These are phyloP conservation scores for Rotaria socialis DNA, from an alignment of 2,888 invertebrate genomes.

Conservation along the genomic window DNA sequence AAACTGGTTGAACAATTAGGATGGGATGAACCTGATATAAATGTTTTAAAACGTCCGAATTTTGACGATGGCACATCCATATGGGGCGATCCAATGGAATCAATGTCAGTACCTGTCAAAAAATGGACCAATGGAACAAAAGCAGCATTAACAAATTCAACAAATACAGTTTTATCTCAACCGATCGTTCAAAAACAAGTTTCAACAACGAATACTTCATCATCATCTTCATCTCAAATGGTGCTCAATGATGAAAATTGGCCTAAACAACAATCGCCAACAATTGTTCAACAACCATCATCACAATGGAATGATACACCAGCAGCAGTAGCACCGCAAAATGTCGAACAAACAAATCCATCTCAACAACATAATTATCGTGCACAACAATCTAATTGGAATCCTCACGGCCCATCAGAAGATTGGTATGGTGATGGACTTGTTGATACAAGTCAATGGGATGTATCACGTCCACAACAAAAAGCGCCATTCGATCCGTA, in stretches of 20 bases:
- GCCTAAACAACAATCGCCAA: constrained; percentile 32
- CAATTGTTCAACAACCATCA: neutral
- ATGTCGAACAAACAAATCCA: neutral
- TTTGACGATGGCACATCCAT: constrained; percentile 45
- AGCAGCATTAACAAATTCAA: constrained; percentile 41
- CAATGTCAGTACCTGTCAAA: constrained; percentile 15
- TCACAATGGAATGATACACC: constrained; percentile 41
- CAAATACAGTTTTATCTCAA: constrained; percentile 19
- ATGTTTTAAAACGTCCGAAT: constrained; percentile 35
- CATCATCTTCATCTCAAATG: neutral
- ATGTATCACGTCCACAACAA: neutral
- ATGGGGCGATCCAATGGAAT: constrained; percentile 44
- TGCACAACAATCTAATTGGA: neutral
- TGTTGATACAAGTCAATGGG: constrained; percentile 27
- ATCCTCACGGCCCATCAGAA: neutral
- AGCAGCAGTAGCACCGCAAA: neutral
- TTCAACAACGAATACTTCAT: neutral
- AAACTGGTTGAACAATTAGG: constrained; percentile 41
- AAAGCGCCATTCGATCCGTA: constrained; percentile 24
- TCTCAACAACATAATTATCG: neutral
- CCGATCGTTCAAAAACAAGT: neutral
- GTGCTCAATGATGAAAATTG: constrained; percentile 17
- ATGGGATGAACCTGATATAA: constrained; percentile 45
- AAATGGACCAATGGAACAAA: constrained; percentile 44
- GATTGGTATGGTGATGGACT: constrained; percentile 36